Conservation (phyloP, 2,113 vertebrate genomes). For the Peucedramus taeniatus region DNA sequence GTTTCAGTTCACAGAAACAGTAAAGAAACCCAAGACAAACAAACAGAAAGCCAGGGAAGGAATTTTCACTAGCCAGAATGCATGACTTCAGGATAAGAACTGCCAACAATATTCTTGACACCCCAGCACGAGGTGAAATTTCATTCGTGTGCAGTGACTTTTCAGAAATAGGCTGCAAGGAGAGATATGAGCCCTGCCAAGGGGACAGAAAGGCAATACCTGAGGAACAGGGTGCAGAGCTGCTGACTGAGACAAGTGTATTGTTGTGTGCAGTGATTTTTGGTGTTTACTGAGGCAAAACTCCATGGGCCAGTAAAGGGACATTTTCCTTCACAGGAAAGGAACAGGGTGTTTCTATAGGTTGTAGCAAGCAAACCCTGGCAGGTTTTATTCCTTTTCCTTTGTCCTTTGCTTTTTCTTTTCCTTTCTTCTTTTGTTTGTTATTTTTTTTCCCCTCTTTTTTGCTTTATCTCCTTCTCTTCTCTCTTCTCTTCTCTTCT, state of each 20-base stretch:
- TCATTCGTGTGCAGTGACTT: neutral
- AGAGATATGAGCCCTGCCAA: slow-evolving; percentile 9
- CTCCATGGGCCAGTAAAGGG: neutral
- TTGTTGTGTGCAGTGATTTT: neutral
- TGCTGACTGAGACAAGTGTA: neutral
- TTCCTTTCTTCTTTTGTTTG: neutral
- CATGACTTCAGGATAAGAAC: neutral
- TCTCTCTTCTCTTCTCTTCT: accelerated
- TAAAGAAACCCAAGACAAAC: neutral
- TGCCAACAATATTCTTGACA: neutral
- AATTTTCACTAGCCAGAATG: neutral
- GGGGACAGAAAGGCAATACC: neutral
- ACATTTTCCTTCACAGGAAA: neutral
- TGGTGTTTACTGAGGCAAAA: slow-evolving; percentile 23
- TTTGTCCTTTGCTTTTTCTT: neutral
- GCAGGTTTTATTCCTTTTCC: neutral
- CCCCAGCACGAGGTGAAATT: neutral
- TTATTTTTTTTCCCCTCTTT: accelerated
- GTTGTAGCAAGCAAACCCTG: neutral
- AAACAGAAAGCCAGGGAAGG: neutral
- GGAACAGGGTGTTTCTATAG: neutral
- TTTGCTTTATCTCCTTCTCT: accelerated
- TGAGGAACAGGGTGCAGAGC: neutral
- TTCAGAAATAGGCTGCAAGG: slow-evolving; percentile 3
- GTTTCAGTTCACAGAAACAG: neutral